Conservation (phyloP, 2,888 invertebrate genomes). For the Trachelus iudaicus region DNA sequence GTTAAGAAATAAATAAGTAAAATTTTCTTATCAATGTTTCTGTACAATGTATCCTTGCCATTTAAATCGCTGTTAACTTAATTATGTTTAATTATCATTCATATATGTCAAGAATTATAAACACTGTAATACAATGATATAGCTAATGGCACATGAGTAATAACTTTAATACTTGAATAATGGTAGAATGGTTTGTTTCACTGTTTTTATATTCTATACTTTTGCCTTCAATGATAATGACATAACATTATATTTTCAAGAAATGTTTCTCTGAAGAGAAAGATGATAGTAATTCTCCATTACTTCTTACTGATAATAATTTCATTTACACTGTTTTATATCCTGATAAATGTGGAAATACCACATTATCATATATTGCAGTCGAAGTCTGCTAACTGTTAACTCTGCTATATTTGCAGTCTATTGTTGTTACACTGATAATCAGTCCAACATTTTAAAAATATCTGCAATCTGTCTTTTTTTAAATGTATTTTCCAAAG, state of each 20-base stretch:
- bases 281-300: neutral
- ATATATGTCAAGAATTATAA: neutral
- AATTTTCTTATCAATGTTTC: neutral
- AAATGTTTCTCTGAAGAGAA: neutral
- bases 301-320: neutral
- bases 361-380: no score
- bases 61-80: neutral
- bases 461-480: neutral
- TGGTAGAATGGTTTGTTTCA: neutral
- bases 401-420: no score
- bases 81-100: neutral
- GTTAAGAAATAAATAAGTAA: neutral
- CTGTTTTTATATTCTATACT: neutral
- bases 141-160: neutral
- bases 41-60: neutral
- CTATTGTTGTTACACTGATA: no score
- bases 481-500: neutral
- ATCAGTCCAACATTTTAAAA: neutral
- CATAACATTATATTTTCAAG: neutral
- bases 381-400: no score
- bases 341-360: no score
- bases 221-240: neutral
- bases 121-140: neutral
- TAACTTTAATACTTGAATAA: neutral
- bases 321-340: neutral